phyloP scores from a whole-genome alignment of 2,797 vertebrate genomes.

The Acipenser oxyrinchus region DNA sequence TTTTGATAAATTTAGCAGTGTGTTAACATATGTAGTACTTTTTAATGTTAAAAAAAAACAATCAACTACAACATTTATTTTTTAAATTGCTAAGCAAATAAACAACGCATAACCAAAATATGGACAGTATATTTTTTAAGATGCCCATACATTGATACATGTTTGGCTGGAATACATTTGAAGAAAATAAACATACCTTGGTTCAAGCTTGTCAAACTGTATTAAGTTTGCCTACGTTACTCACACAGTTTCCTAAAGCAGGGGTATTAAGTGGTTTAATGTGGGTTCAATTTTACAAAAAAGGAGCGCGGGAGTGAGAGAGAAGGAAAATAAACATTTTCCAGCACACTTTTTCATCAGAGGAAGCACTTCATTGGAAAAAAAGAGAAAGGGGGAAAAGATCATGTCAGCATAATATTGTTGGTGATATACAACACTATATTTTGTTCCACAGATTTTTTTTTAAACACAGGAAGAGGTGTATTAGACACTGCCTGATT shows the following conservation, averaged over 20 bases:
- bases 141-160: slow-evolving; percentile 17
- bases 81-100: too few species aligned
- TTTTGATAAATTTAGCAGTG: too few species aligned
- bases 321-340: slow-evolving; percentile 52
- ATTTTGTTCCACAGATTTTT: slow-evolving; percentile 37
- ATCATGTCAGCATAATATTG: slow-evolving; percentile 43
- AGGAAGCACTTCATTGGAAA: slow-evolving; percentile 39
- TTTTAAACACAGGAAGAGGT: slow-evolving; percentile 40
- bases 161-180: slow-evolving; percentile 40
- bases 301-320: slow-evolving; percentile 34
- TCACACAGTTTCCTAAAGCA: slow-evolving; percentile 45
- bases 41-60: too few species aligned
- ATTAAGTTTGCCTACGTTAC: slow-evolving; percentile 45
- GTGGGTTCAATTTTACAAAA: slow-evolving; percentile 38
- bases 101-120: slow-evolving; percentile 4
- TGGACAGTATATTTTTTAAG: slow-evolving; percentile 15
- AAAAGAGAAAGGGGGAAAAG: slow-evolving; percentile 37
- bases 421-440: slow-evolving; percentile 35
- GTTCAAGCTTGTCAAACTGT: slow-evolving; percentile 43
- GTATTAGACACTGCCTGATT: slow-evolving; percentile 39
- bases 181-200: slow-evolving; percentile 39
- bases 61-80: too few species aligned
- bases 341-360: slow-evolving; percentile 43
- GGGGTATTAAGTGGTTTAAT: slow-evolving; percentile 49
- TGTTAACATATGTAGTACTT: too few species aligned